Percentiles rank a stretch among this genome's conserved stretches.
phyloP scores from a whole-genome alignment of 1,140 invertebrate genomes.

The Argopecten irradians region DNA sequence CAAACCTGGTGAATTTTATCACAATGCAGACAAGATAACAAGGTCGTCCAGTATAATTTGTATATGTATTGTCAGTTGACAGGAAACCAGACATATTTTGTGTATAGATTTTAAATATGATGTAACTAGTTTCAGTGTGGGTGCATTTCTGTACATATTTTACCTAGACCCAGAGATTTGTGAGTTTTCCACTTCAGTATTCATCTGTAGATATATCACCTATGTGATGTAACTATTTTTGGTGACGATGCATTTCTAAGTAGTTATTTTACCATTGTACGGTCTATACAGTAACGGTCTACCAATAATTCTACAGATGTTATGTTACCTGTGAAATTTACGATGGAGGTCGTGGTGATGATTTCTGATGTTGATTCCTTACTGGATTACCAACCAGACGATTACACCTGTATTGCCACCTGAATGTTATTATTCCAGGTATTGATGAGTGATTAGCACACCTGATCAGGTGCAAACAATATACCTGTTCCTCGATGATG shows the following conservation, averaged over 20 bases:
- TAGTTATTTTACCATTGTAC: no score
- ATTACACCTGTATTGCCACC: background rate
- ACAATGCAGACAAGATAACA: background rate
- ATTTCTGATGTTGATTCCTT: background rate
- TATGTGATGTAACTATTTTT: no score
- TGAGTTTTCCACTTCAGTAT: no score
- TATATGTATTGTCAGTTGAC: background rate
- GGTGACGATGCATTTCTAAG: no score
- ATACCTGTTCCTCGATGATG: conserved; percentile 20
- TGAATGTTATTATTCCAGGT: background rate
- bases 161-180: background rate
- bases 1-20: background rate
- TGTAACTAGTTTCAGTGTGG: no score
- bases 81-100: background rate
- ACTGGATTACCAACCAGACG: background rate
- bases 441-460: conserved; percentile 9
- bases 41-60: background rate
- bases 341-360: background rate
- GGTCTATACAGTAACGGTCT: no score
- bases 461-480: conserved; percentile 5
- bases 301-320: no score
- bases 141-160: background rate
- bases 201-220: no score
- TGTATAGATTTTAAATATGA: background rate
- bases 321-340: no score